phyloP scores from a whole-genome alignment of 2,797 vertebrate genomes.

The Smutsia gigantea region DNA sequence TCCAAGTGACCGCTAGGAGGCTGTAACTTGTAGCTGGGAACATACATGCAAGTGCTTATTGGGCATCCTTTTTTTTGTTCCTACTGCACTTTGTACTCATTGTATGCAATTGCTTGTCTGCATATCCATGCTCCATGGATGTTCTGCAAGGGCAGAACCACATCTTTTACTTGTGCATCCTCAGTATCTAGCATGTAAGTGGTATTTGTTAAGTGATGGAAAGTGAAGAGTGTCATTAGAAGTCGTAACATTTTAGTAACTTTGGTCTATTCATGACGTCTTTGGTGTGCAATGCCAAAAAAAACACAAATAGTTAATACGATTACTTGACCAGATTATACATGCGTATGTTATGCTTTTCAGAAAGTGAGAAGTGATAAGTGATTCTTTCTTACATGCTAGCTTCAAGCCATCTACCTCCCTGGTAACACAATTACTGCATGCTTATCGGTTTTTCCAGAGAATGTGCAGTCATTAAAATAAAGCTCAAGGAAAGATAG shows the following conservation, averaged over 20 bases:
- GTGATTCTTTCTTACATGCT: background rate
- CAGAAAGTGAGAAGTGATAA: background rate
- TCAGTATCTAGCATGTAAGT: background rate
- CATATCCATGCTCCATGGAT: background rate
- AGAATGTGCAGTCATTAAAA: background rate
- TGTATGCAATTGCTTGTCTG: background rate
- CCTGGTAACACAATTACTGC: background rate
- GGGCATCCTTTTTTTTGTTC: background rate
- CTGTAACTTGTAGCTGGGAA: background rate
- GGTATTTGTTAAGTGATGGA: background rate
- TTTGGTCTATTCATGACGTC: background rate
- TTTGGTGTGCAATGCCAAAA: background rate
- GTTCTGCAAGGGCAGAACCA: background rate
- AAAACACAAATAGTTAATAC: background rate
- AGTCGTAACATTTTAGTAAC: slow-evolving; percentile 25
- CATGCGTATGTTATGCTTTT: background rate
- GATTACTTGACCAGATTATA: background rate
- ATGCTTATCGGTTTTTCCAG: background rate
- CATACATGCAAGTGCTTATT: background rate
- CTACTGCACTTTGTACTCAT: background rate
- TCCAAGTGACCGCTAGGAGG: background rate
- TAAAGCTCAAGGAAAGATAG: slow-evolving; percentile 37
- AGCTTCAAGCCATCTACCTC: background rate
- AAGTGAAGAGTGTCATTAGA: background rate
- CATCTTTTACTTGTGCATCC: background rate